Conservation (phyloP, 2,797 vertebrate species). For the Danio albolineatus region DNA sequence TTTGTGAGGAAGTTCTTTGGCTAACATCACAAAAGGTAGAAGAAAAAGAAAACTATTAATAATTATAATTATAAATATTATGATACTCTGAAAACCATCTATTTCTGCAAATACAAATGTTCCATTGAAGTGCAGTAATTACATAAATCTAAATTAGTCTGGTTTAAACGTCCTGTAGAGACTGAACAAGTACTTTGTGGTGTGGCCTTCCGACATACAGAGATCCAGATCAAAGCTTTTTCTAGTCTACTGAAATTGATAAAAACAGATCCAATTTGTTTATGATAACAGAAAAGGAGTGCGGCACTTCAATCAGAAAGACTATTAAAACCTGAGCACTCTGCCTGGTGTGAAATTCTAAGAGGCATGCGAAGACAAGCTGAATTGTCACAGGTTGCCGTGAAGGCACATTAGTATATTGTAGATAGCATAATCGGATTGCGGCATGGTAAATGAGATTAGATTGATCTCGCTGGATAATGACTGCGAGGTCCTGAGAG, state of each 20-base stretch:
- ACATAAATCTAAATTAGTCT: not conserved
- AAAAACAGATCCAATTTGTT: constrained; percentile 23
- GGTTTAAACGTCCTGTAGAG: not conserved
- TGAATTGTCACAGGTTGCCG: constrained; percentile 35
- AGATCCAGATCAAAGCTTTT: constrained; percentile 19
- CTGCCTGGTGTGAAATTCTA: constrained; percentile 6
- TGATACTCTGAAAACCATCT: not conserved
- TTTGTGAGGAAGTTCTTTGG: too few relatives aligned
- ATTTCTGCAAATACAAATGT: constrained; percentile 3
- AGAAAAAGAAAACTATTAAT: not conserved
- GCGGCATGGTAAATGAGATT: constrained; percentile 65
- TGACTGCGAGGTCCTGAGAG: constrained; percentile 42
- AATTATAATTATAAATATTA: not conserved
- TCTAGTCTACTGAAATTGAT: constrained; percentile 16
- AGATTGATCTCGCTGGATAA: constrained; percentile 66
- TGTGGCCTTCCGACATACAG: not conserved
- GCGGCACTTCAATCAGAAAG: constrained; percentile 17
- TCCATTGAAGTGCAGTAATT: not conserved
- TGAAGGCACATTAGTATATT: constrained; percentile 51
- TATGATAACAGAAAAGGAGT: not conserved
- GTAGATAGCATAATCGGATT: constrained; percentile 67
- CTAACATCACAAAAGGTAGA: too few relatives aligned
- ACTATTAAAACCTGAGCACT: constrained; percentile 23
- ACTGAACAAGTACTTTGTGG: not conserved
- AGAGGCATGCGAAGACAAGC: constrained; percentile 10